Evolutionary conservation across 2,113 vertebrate species (phyloP).

Genomic region (Trematocara macrostoma): DNA sequence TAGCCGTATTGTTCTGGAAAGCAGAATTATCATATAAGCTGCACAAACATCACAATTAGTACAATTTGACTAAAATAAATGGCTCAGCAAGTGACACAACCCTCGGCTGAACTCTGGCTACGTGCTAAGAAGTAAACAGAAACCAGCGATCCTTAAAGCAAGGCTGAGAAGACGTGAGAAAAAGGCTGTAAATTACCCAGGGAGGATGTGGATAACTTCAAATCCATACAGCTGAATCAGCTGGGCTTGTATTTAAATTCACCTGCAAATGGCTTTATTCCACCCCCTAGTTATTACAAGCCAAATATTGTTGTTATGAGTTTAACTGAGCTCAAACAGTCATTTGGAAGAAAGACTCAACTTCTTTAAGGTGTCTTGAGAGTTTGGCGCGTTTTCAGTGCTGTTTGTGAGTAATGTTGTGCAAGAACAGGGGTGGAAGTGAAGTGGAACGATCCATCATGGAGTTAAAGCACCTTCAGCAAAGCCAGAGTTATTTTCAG

Average conservation of each 20-base stretch:
- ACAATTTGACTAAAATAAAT: constrained; percentile 22
- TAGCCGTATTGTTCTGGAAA: constrained; percentile 35
- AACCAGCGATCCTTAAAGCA: not conserved
- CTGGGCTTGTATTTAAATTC: not conserved
- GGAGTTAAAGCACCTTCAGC: not conserved
- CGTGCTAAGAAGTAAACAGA: not conserved
- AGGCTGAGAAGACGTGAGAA: not conserved
- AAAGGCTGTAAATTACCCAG: not conserved
- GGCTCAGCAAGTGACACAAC: constrained; percentile 7
- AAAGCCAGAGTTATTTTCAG: not conserved
- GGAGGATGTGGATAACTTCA: not conserved
- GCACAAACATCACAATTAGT: constrained; percentile 45
- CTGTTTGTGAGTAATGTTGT: not conserved
- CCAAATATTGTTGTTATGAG: not conserved
- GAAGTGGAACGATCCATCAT: not conserved
- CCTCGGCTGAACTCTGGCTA: not conserved
- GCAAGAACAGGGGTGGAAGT: not conserved
- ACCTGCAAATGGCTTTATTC: not conserved
- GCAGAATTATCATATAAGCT: constrained; percentile 49
- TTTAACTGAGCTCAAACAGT: not conserved
- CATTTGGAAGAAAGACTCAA: not conserved
- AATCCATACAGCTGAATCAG: not conserved
- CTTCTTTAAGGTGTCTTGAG: not conserved
- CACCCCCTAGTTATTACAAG: not conserved
- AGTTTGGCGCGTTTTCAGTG: not conserved